Evolutionary conservation across 2,113 vertebrate genomes (phyloP).

Genomic region (Cepphus grylle): DNA sequence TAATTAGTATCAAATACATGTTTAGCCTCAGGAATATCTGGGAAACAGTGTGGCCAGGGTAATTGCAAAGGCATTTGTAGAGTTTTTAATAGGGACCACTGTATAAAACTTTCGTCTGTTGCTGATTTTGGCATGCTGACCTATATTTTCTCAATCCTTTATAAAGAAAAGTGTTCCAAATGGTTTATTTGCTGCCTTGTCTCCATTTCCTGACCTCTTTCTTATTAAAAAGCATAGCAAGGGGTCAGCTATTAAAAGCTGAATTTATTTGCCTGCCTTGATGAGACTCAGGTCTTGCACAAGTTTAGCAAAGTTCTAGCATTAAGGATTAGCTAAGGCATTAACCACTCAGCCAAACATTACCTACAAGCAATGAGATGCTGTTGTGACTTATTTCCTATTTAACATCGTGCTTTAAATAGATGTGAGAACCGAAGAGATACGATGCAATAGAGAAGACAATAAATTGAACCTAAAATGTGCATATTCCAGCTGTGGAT

Average conservation of each 20-base stretch:
- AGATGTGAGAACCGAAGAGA: not conserved
- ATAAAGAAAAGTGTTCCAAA: not conserved
- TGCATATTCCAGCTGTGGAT: not conserved
- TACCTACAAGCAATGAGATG: not conserved
- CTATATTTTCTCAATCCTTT: not conserved
- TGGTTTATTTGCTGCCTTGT: not conserved
- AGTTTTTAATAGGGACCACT: not conserved
- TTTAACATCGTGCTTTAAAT: not conserved
- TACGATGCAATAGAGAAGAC: not conserved
- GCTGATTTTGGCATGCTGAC: not conserved
- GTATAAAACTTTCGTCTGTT: not conserved
- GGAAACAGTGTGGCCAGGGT: not conserved
- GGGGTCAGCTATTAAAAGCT: not conserved
- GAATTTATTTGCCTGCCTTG: not conserved
- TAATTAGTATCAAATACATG: not conserved
- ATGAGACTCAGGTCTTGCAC: not conserved
- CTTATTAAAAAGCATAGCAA: not conserved
- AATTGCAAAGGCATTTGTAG: not conserved
- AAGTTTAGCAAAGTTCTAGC: not conserved
- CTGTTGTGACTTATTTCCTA: not conserved
- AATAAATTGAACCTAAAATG: not conserved
- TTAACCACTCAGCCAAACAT: not conserved
- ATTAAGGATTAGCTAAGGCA: not conserved
- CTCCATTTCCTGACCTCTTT: not conserved
- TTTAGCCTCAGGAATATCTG: not conserved